These are phyloP conservation scores for Xanthia icteritia DNA, from an alignment of 2,888 invertebrate genomes.

Conservation along the genomic window DNA sequence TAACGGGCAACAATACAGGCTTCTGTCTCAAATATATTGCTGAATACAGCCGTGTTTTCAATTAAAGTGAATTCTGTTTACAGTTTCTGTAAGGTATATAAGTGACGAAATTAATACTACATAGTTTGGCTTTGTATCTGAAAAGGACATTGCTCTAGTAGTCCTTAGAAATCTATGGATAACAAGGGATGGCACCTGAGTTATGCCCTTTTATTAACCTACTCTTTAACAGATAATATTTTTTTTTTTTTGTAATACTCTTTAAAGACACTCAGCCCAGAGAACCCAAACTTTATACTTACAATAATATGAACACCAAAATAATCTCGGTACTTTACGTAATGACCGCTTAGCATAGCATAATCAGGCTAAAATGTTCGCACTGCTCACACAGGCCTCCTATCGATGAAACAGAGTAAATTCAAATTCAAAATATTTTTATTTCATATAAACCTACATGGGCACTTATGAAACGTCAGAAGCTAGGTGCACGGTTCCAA, in stretches of 20 bases:
- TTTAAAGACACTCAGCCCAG: neutral
- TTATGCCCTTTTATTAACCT: neutral
- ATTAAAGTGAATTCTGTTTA: conserved; percentile 18
- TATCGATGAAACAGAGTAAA: no score
- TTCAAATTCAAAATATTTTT: no score
- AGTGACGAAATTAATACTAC: neutral
- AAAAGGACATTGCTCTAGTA: neutral
- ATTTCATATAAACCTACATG: no score
- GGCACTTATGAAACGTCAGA: no score
- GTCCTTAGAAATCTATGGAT: neutral
- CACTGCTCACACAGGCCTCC: no score
- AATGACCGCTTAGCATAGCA: no score
- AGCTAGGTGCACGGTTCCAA: no score
- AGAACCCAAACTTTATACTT: neutral
- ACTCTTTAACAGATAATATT: no score
- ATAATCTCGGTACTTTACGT: neutral
- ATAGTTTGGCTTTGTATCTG: neutral
- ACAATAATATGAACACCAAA: neutral
- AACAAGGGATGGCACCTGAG: neutral
- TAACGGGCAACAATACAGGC: conserved; percentile 27
- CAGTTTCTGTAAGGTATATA: neutral
- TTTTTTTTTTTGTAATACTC: no score
- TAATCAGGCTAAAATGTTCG: no score
- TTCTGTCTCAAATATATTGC: conserved; percentile 40
- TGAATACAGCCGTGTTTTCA: conserved; percentile 27